Base-by-base conservation (phyloP, 2,113 vertebrate species). In the Pipra filicauda region DNA sequence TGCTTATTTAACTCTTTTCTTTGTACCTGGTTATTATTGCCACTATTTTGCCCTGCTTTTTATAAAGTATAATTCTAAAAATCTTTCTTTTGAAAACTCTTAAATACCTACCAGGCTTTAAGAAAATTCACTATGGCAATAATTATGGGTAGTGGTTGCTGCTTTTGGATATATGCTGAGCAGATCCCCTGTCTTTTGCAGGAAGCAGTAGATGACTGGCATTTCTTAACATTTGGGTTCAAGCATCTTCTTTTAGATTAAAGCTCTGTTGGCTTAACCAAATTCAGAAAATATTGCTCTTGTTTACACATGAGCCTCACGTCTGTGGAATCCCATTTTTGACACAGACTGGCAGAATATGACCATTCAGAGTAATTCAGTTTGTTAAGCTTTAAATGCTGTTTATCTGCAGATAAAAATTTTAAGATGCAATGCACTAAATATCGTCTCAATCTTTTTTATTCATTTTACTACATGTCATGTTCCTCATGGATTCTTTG, bases 361-460 rank as follows among this genome's bases (percentile, higher is more conserved):
- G 9, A 41, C 33, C 0, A 0, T 30, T 76, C 27, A 67, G 39
- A 55, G 48, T 51, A 69, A 65, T 3, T 46, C 21, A 4, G 7
- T 75, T 65, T 64, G 16, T 72, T 89, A 78, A 74, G 43, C 15
- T 59, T 95, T 83, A 79, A 75, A 35, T 3, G 1, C 28, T 80
- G 13, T 58, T 80, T 13, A 69, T 48, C 54, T 62, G 77, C 26
- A 70, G 61, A 69, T 23, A 70, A 61, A 88, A 71, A 9, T 7
- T 27, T 89, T 37, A 71, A 79, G n/a, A 28, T 41, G 33, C 8
- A 11, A 30, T 43, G 15, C 31, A 48, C 37, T 92, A 71, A 73
- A 54, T 66, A 59, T 28, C 1, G 15, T 46, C 31, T 95, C 30
- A 84, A 5, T 52, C 64, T 19, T 83, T 80, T 83, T 80, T 51